Evolutionary conservation across 64 coral and sea anemone genomes (phyloP), one percentile per base, ranked within the genome.

Genomic region (Trachythela sp.): DNA sequence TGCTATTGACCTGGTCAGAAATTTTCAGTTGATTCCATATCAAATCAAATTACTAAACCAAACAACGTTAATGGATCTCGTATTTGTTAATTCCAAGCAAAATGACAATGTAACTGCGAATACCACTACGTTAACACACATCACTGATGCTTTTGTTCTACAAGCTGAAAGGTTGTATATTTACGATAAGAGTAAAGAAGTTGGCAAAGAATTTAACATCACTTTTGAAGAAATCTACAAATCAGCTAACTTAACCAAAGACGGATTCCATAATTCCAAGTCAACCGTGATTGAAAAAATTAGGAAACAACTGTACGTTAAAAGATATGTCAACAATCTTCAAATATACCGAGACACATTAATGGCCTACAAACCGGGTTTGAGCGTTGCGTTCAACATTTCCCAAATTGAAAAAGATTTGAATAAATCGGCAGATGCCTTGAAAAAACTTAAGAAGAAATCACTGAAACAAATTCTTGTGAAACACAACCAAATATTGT

Each of bases 111-210:
- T 80, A 35, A 35, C 37, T 35, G 33, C 37, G 32, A 80, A 80
- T 39, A 30, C 20, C 30, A 80, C 75, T 30, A 37, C 75, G 2
- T 35, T 80, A 22, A 30, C 1, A 17, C 15, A 80, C 37, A 22
- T 80, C 75, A 35, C 75, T 80, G 37, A 80, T 17, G 20, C 13
- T 17, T 80, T 80, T 38, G 37, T 37, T 2, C 3, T 3, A 13
- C 33, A 80, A 36, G 31, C 15, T 35, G 35, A 80, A 80, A 30
- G 75, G 20, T 13, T 80, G 34, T 37, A 39, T 17, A 80, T 37
- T 39, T 80, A 80, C 10, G 10, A 80, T 30, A 80, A 80, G 37
- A 80, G 75, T 38, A 80, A 80, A 80, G 75, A 37, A 80, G 15
- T 80, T 17, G 33, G 8, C 15, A 39, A 37, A 37, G 75, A 80